Conservation (phyloP, 2,113 vertebrate genomes). For the Odocoileus virginianus region DNA sequence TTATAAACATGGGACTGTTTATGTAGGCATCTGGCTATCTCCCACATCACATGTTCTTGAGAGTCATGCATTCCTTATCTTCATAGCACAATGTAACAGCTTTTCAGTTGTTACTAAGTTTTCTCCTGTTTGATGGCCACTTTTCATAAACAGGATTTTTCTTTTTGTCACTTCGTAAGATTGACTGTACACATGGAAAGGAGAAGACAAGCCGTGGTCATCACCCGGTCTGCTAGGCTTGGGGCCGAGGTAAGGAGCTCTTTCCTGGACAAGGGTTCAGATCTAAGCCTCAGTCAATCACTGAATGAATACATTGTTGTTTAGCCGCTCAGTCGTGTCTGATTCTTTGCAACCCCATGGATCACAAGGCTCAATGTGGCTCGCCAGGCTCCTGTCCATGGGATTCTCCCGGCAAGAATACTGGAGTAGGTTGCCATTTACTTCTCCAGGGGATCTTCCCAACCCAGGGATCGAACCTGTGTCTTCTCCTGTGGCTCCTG, state of each 20-base stretch:
- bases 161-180: not conserved
- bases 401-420: not conserved
- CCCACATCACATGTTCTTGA: not conserved
- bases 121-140: not conserved
- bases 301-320: not conserved
- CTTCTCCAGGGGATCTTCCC: not conserved
- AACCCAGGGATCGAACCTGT: not conserved
- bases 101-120: not conserved
- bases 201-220: not conserved
- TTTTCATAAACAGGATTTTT: not conserved
- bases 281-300: not conserved
- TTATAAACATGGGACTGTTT: not conserved
- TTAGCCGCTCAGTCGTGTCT: fast-evolving
- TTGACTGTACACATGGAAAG: not conserved
- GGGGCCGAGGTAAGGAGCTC: too few species aligned
- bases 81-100: not conserved
- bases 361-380: not conserved
- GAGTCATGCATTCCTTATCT: not conserved
- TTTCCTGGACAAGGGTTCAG: not conserved
- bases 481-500: not conserved
- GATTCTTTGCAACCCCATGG: not conserved
- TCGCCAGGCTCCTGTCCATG: not conserved
- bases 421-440: not conserved
- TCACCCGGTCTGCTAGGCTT: not conserved
- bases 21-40: not conserved